A percentile compares a stretch with the other conserved stretches of the same genome.
Evolutionary conservation across 1,140 invertebrate species (phyloP).

Genomic region (Drosophila pallidifrons): DNA sequence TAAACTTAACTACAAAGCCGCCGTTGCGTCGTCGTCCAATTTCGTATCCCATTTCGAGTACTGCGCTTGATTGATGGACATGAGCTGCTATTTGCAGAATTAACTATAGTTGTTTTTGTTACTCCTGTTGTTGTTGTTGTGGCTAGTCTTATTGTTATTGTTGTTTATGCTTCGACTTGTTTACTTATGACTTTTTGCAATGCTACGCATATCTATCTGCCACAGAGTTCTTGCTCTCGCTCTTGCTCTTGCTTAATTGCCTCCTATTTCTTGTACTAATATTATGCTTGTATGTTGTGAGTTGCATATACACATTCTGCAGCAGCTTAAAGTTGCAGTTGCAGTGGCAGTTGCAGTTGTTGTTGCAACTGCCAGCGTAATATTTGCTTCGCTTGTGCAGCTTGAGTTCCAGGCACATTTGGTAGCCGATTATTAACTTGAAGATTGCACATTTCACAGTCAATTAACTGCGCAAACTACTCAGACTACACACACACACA

Average conservation of each 20-base stretch:
- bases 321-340: neutral
- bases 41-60: conserved; percentile 19
- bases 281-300: neutral
- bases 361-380: conserved; percentile 11
- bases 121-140: neutral
- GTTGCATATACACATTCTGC: conserved; percentile 42
- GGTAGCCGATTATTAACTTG: conserved; percentile 54
- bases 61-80: conserved; percentile 10
- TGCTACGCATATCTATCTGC: neutral
- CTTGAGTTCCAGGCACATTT: conserved; percentile 28
- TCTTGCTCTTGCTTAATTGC: neutral
- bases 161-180: neutral
- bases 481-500: conserved; percentile 1
- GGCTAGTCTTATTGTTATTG: neutral
- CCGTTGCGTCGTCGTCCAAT: neutral
- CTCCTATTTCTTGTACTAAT: neutral
- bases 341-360: conserved; percentile 26
- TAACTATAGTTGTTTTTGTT: conserved; percentile 1
- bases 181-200: neutral
- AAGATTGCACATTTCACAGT: conserved; percentile 61
- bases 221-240: neutral
- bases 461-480: conserved; percentile 47
- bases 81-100: neutral
- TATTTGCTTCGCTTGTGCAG: conserved; percentile 25
- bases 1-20: conserved; percentile 1